Evolutionary conservation across 2,888 invertebrate genomes (phyloP).

Genomic region (Oxystoma pomonae): DNA sequence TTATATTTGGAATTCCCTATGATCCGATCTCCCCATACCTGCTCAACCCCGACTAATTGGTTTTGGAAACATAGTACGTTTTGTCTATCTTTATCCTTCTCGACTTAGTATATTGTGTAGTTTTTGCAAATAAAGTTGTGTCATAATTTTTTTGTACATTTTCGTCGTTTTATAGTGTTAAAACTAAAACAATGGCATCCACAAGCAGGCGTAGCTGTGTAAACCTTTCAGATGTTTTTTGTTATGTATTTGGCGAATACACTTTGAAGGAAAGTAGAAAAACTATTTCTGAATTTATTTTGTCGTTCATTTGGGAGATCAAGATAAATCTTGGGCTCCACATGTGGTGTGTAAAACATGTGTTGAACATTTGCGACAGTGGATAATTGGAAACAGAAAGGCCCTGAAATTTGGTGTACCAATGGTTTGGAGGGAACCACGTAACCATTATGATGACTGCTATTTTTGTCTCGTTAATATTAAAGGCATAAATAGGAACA

Average conservation of each 20-base stretch:
- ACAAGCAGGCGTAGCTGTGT: conserved; percentile 1
- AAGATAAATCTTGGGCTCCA: conserved; percentile 28
- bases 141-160: neutral
- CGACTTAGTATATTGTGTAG: neutral
- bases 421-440: no score
- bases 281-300: conserved; percentile 17
- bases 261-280: conserved; percentile 6
- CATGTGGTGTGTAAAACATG: conserved; percentile 20
- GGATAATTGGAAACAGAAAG: conserved; percentile 23
- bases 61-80: neutral
- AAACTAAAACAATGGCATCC: conserved; percentile 4
- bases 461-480: conserved; percentile 8
- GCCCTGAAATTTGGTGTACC: conserved; percentile 25
- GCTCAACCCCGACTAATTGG: neutral
- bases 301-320: conserved; percentile 13
- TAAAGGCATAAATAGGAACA: conserved; percentile 7
- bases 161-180: conserved; percentile 1
- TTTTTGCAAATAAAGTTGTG: conserved; percentile 1
- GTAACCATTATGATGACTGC: conserved; percentile 8
- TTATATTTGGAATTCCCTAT: neutral
- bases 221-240: neutral
- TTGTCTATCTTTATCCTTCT: conserved; percentile 3
- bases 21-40: neutral
- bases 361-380: neutral
- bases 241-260: conserved; percentile 4